Conservation (phyloP, 2,888 invertebrate species). For the Nomada goodeniana region DNA sequence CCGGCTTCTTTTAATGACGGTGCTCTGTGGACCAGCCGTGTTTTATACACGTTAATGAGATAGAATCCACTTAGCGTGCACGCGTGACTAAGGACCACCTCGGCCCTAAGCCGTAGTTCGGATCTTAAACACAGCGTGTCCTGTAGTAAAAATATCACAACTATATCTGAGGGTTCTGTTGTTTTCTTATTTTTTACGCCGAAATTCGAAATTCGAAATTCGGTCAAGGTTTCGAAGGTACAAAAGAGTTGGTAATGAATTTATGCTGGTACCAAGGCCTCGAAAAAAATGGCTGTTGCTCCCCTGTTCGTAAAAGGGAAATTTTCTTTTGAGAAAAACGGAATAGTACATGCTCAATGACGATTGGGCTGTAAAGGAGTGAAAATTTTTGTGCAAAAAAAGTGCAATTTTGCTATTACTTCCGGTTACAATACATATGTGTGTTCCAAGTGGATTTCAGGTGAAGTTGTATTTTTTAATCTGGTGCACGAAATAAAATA, state of each 20-base stretch:
- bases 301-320: too few species aligned
- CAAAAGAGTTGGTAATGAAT: background rate
- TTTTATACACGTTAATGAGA: constrained; percentile 76
- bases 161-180: constrained; percentile 11
- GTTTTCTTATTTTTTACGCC: background rate
- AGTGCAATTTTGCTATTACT: too few species aligned
- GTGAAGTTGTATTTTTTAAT: too few species aligned
- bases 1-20: constrained; percentile 43
- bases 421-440: too few species aligned
- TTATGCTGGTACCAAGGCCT: too few species aligned
- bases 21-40: constrained; percentile 46
- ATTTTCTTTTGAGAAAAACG: too few species aligned
- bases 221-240: background rate
- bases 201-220: background rate
- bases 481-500: too few species aligned
- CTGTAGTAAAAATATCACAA: constrained; percentile 25
- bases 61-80: constrained; percentile 79
- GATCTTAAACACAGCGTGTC: constrained; percentile 66
- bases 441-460: too few species aligned
- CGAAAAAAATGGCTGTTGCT: too few species aligned
- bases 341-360: too few species aligned
- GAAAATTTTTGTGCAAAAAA: too few species aligned
- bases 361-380: too few species aligned
- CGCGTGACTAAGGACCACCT: constrained; percentile 78
- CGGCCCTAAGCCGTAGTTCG: constrained; percentile 65